These are phyloP conservation scores for Megaceryle maxima DNA, from an alignment of 2,113 vertebrate species.

Conservation along the genomic window DNA sequence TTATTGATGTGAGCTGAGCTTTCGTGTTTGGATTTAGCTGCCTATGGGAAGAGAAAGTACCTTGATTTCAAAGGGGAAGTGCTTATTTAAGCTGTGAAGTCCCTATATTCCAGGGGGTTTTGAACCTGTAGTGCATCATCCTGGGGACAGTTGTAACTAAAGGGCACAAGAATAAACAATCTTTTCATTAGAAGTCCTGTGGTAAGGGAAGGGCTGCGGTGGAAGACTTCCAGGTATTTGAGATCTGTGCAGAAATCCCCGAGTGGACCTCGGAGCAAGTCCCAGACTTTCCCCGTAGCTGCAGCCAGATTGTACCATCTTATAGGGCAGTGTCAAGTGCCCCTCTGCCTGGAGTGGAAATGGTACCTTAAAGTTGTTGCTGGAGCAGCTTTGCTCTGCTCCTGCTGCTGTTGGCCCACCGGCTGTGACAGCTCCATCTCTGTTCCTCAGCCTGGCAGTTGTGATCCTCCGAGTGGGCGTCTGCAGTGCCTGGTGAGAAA, in stretches of 20 bases:
- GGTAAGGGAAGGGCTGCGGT: background rate
- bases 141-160: background rate
- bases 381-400: background rate
- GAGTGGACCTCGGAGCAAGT: background rate
- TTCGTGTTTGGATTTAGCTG: background rate
- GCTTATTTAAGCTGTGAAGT: slow-evolving; percentile 13
- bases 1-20: background rate
- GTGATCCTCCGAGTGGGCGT: background rate
- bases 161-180: background rate
- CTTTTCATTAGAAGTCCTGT: background rate
- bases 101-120: background rate
- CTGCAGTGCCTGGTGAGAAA: background rate
- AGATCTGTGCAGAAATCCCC: background rate
- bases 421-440: background rate
- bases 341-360: background rate
- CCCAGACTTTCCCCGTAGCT: background rate
- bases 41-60: background rate
- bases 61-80: slow-evolving; percentile 16
- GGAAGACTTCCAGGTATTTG: background rate
- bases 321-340: background rate
- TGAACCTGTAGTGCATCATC: background rate
- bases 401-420: background rate
- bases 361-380: accelerated
- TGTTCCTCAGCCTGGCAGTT: background rate
- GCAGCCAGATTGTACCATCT: background rate